Conservation (phyloP, 2,113 vertebrate species). For the Mastomys coucha region DNA sequence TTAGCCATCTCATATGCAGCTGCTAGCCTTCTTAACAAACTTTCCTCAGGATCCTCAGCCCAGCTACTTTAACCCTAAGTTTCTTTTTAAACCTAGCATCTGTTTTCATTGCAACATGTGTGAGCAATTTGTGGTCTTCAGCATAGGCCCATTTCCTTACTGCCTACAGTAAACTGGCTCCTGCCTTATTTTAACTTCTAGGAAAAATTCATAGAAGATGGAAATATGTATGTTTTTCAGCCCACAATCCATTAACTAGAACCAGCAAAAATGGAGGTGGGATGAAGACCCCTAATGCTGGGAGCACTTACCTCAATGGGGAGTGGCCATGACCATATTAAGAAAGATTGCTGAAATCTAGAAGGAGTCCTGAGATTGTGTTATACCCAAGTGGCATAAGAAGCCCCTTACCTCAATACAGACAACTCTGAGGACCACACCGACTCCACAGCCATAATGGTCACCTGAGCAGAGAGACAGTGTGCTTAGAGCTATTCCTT, state of each 20-base stretch:
- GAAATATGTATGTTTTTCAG: conserved; percentile 19
- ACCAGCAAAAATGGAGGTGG: neutral
- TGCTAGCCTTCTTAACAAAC: neutral
- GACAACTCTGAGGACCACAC: neutral
- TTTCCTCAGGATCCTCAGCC: neutral
- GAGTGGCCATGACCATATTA: neutral
- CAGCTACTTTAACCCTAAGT: neutral
- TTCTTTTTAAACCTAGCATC: neutral
- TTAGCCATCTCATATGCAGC: neutral
- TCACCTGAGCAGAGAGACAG: neutral
- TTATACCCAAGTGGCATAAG: neutral
- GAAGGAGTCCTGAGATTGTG: neutral
- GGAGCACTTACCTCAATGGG: neutral
- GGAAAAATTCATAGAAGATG: neutral
- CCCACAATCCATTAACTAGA: neutral
- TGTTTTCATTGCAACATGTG: neutral
- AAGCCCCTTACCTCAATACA: neutral
- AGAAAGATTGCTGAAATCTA: neutral
- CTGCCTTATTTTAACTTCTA: neutral
- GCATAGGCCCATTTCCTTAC: neutral
- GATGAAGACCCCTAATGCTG: neutral
- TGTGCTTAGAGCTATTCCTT: neutral
- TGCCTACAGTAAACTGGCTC: neutral
- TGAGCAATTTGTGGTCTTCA: neutral
- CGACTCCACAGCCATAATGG: neutral